Base-by-base conservation (phyloP, 2,888 invertebrate species). In the Limenitis camilla region DNA sequence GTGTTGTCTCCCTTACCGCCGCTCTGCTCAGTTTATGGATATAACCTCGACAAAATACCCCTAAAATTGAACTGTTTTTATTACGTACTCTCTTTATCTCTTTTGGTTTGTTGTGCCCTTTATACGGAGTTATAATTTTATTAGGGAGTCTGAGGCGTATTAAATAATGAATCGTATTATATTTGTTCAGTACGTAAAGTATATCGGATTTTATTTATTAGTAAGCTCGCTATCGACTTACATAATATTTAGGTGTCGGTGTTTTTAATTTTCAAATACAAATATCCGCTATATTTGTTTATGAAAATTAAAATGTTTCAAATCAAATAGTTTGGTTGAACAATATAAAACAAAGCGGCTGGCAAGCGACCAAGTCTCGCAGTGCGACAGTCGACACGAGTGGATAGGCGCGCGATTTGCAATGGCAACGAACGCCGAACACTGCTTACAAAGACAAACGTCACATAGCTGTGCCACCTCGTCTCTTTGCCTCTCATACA, bases 41-140 rank as follows among this genome's bases (percentile, higher is more conserved):
- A 87, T 86, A 86, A 86, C 87, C 87, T 84, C 86, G 83, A 86
- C 87, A 87, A 85, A 87, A 87, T 86, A 83, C 84, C 84, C 86
- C 84, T 86, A 85, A 86, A 87, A 86, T 86, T 87, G 86, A 84
- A 86, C 78, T 87, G 86, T 85, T 87, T 87, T 87, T 87, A 86
- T 87, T 85, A 83, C 81, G 77, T 80, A 82, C 78, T 76, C 78
- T 79, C 84, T 85, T 85, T 86, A 86, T 87, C 81, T 85, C 78
- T 81, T 80, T 85, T 76, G 83, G 82, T 86, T 83, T 84, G 81
- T 81, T 85, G 81, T 64, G 63, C 66, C 78, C 81, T 80, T 81
- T 81, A 83, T 77, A 81, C 76, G 74, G 71, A 67, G 75, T 80
- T 84, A 81, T 83, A 84, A 82, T 85, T 85, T 83, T 81, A 84